Conservation (phyloP, 2,113 vertebrate genomes). For the Dromaius novaehollandiae region DNA sequence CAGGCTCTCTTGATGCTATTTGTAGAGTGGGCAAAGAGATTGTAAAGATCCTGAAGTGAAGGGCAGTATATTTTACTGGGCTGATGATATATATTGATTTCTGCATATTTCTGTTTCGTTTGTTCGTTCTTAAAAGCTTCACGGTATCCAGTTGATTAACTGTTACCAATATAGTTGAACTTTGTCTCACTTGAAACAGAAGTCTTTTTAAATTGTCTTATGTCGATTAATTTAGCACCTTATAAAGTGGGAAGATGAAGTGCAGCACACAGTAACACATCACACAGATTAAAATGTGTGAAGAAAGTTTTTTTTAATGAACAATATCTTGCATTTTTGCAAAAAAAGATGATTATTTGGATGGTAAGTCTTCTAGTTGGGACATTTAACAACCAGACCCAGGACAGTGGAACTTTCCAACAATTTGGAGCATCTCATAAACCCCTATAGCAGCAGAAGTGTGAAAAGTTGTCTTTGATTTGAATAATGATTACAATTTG, state of each 20-base stretch:
- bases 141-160: neutral
- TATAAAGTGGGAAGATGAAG: conserved; percentile 16
- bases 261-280: neutral
- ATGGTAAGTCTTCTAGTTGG: neutral
- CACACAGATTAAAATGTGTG: neutral
- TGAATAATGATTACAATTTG: neutral
- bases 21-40: neutral
- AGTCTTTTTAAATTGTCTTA: conserved; percentile 11
- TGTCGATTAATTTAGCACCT: conserved; percentile 32
- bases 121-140: neutral
- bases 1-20: neutral
- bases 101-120: neutral
- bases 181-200: conserved; percentile 12
- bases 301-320: neutral
- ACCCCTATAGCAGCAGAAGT: neutral
- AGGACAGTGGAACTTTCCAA: neutral
- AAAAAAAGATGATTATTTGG: neutral
- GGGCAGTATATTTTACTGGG: neutral
- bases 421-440: neutral
- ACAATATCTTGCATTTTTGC: neutral
- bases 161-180: neutral
- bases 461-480: neutral
- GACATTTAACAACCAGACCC: neutral
- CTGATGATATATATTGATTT: neutral
- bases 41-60: neutral